Evolutionary conservation across 1,140 invertebrate species (phyloP), one percentile per base, ranked within the genome.

Genomic region (Drosophila malerkotliana): DNA sequence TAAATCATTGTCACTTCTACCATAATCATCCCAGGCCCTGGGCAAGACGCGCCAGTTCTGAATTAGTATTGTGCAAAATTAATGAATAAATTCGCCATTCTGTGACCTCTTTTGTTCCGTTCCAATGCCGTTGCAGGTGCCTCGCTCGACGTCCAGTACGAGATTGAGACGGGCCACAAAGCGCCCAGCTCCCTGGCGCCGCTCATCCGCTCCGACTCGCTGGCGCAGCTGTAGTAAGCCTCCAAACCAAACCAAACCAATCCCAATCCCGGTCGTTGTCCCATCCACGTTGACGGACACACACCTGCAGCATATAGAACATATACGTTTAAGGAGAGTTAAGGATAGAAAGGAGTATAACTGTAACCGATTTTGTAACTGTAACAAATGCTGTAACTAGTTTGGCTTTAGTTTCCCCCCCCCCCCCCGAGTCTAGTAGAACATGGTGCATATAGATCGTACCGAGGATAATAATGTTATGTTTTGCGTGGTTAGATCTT

Each of bases 101-200:
- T 30, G 5, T 34, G 26, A 45, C 37, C 12, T 5, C 15, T 51
- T 47, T 67, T 47, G 14, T 7, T 82, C 44, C 48, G 53, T 18
- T 53, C 61, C 41, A 9, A 14, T 55, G 51, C 91, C 7, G 41
- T 47, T 47, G 34, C 83, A 95, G 94, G 94, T 90, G 93, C 94
- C 73, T 95, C 95, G 32, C 92, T 96, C 82, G 96, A 96, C 85
- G 94, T 96, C 71, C 95, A 96, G 87, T 96, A 96, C 81, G 96
- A 96, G 92, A 93, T 96, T 77, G 96, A 96, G 92, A 93, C 94
- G 71, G 94, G 94, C 45, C 94, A 95, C 79, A 95, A 95, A 74
- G 95, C 95, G 69, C 94, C 95, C 61, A 96, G 96, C 77, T 94
- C 96, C 24, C 92, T 97, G 88, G 96, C 96, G 73, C 96, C 96